These are phyloP conservation scores for Conistra vaccinii DNA, from an alignment of 2,888 invertebrate genomes.

Conservation along the genomic window DNA sequence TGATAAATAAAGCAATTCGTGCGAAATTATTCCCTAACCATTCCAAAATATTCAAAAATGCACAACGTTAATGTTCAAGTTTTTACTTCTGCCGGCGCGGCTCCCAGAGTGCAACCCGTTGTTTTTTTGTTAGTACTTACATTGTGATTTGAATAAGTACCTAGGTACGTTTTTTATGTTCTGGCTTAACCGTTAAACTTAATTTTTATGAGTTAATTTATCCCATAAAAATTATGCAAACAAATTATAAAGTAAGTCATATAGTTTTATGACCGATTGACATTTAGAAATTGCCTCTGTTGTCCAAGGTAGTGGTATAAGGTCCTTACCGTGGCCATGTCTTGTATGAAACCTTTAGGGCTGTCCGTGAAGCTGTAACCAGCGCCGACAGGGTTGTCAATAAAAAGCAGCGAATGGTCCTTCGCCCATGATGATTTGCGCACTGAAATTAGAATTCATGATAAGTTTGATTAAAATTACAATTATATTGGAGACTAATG, in stretches of 20 bases:
- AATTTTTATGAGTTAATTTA: slow-evolving; percentile 1
- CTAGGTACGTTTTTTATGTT: neutral
- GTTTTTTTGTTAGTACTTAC: neutral
- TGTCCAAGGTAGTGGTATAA: slow-evolving; percentile 2
- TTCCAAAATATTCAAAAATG: too few relatives aligned
- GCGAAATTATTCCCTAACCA: too few relatives aligned
- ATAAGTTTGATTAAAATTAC: neutral
- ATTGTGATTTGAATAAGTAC: slow-evolving; percentile 1
- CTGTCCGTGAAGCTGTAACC: slow-evolving; percentile 92
- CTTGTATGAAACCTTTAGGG: slow-evolving; percentile 88
- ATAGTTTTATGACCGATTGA: slow-evolving; percentile 22
- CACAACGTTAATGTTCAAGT: too few relatives aligned
- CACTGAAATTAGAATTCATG: slow-evolving; percentile 76
- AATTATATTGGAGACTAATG: too few relatives aligned
- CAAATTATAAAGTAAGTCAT: neutral
- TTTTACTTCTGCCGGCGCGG: too few relatives aligned
- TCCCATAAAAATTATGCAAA: slow-evolving; percentile 18
- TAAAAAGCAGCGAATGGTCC: slow-evolving; percentile 91
- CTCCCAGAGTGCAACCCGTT: too few relatives aligned
- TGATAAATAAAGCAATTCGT: too few relatives aligned
- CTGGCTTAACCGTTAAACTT: neutral
- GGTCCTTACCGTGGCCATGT: slow-evolving; percentile 88
- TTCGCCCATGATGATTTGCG: slow-evolving; percentile 89
- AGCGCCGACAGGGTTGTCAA: slow-evolving; percentile 92
- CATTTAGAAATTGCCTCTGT: neutral